Percentiles rank a stretch among this genome's conserved stretches.
phyloP scores from a whole-genome alignment of 2,797 vertebrate species.

The Poeciliopsis infans region DNA sequence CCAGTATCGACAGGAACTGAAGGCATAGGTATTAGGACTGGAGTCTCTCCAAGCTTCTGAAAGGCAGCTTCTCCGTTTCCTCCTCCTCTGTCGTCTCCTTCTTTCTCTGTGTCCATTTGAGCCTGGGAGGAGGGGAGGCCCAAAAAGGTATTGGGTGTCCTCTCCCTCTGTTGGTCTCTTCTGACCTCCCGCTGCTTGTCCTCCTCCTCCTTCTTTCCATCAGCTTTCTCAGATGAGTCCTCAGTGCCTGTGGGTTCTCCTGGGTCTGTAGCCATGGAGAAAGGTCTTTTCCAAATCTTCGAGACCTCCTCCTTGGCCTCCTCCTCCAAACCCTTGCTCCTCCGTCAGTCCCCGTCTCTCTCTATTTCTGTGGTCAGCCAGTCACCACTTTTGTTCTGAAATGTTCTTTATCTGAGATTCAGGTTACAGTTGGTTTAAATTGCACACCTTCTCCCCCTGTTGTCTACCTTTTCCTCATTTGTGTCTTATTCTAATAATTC shows the following conservation, averaged over 20 bases:
- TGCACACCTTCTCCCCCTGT: conserved; percentile 11
- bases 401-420: conserved; percentile 41
- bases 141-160: conserved; percentile 73
- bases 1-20: conserved; percentile 68
- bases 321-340: conserved; percentile 78
- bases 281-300: conserved; percentile 63
- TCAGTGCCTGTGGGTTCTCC: conserved; percentile 90
- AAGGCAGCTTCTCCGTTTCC: conserved; percentile 32
- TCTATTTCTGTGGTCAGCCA: conserved; percentile 69
- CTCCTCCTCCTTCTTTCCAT: conserved; percentile 84
- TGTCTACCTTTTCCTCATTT: conserved; percentile 9
- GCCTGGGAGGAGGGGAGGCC: conserved; percentile 73
- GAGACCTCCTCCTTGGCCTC: conserved; percentile 50
- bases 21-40: conserved; percentile 67
- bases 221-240: conserved; percentile 90
- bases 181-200: conserved; percentile 64
- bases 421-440: conserved; percentile 25
- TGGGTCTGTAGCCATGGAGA: conserved; percentile 91
- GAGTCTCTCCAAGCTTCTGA: conserved; percentile 46
- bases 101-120: conserved; percentile 55
- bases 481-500: conserved; percentile 18
- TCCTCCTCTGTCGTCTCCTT: conserved; percentile 58
- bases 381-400: conserved; percentile 46
- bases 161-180: conserved; percentile 74
- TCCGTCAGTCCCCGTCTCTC: conserved; percentile 83